Percentiles rank a stretch among this genome's conserved stretches.
These are phyloP conservation scores for Hemicrepidius hirtus DNA, from an alignment of 2,888 invertebrate species.

Conservation along the genomic window DNA sequence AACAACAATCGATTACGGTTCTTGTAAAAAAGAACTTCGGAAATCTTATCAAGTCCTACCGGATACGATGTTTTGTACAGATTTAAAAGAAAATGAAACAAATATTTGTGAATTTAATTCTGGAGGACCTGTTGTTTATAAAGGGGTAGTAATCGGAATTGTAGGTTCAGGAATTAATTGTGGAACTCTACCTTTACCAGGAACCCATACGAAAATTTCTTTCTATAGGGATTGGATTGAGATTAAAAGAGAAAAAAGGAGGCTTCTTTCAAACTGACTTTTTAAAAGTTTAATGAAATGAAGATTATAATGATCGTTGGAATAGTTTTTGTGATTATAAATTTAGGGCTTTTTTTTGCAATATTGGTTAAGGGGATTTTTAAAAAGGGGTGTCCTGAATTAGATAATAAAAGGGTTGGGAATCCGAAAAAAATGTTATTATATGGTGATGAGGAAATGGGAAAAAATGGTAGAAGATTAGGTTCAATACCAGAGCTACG, in stretches of 20 bases:
- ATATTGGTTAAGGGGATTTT: too few relatives aligned
- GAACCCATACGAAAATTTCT: background rate
- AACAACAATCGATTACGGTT: background rate
- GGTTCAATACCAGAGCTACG: background rate
- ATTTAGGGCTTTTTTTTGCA: too few relatives aligned
- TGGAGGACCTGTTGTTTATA: background rate
- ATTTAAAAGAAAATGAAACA: background rate
- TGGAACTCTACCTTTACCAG: too few relatives aligned
- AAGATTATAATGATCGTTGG: background rate
- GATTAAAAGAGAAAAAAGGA: background rate
- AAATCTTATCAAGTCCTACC: background rate
- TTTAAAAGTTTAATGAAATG: background rate
- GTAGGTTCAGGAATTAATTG: background rate
- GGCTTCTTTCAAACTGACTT: too few relatives aligned
- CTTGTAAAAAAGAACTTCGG: background rate
- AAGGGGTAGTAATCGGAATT: background rate
- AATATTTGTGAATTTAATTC: constrained; percentile 6
- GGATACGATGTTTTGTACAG: background rate
- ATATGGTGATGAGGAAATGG: too few relatives aligned
- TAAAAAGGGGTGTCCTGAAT: too few relatives aligned
- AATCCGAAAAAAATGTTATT: too few relatives aligned
- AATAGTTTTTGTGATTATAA: too few relatives aligned
- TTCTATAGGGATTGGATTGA: background rate
- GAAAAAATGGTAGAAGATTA: background rate
- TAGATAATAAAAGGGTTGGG: too few relatives aligned